Percentiles rank a stretch among this genome's conserved stretches.
Conservation (phyloP, 2,113 vertebrate genomes). For the Stictonetta naevosa region DNA sequence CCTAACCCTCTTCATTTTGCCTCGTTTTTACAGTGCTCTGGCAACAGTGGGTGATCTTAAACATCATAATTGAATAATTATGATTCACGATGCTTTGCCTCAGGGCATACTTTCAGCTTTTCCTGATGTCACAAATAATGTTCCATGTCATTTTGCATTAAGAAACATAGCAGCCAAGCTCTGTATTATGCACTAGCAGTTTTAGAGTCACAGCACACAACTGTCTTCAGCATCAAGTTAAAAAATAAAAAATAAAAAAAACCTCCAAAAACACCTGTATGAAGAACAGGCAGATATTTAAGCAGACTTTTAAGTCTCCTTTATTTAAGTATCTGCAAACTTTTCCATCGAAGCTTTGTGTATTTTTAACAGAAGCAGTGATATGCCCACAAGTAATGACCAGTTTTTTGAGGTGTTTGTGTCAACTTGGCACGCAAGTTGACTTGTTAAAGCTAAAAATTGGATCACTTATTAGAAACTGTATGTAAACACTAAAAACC, state of each 20-base stretch:
- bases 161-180: background rate
- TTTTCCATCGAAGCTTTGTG: background rate
- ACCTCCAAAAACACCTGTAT: background rate
- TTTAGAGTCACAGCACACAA: background rate
- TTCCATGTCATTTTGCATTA: constrained; percentile 31
- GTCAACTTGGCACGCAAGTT: background rate
- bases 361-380: background rate
- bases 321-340: background rate
- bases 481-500: background rate
- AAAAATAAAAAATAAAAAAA: background rate
- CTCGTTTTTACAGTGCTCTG: constrained; percentile 19
- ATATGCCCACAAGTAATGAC: background rate
- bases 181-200: background rate
- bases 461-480: background rate
- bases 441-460: background rate
- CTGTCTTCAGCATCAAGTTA: background rate
- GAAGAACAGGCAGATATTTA: background rate
- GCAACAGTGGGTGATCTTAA: constrained; percentile 58
- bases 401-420: background rate
- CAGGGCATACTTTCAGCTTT: constrained; percentile 15
- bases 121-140: constrained; percentile 59
- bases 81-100: constrained; percentile 54
- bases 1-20: constrained; percentile 32
- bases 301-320: background rate
- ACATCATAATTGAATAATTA: constrained; percentile 61